Percentiles rank a stretch among this genome's conserved stretches.
Evolutionary conservation across 2,888 invertebrate species (phyloP).

Genomic region (Noctua comes): DNA sequence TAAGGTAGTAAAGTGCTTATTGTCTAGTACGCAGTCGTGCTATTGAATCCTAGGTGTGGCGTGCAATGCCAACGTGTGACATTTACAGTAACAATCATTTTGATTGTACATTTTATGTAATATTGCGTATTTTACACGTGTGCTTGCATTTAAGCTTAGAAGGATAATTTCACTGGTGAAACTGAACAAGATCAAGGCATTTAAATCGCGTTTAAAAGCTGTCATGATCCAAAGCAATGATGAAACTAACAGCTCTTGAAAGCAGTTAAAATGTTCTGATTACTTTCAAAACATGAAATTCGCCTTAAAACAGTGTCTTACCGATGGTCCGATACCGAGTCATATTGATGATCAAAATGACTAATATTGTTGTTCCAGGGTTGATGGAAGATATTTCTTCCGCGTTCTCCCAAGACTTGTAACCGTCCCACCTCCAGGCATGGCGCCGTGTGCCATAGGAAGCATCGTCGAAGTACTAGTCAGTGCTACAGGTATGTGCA

Average conservation of each 20-base stretch:
- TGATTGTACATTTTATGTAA: slow-evolving; percentile 1
- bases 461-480: slow-evolving; percentile 98
- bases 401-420: slow-evolving; percentile 96
- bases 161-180: not conserved
- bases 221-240: not conserved
- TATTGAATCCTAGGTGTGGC: slow-evolving; percentile 24
- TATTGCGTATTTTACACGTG: not conserved
- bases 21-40: slow-evolving; percentile 18
- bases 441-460: slow-evolving; percentile 98
- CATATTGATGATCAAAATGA: not conserved
- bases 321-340: not conserved
- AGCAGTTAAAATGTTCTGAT: not conserved
- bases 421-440: slow-evolving; percentile 96
- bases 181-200: not conserved
- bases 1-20: slow-evolving; percentile 36
- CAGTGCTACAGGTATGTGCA: slow-evolving; percentile 92
- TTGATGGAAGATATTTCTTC: slow-evolving; percentile 93
- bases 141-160: not conserved
- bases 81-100: slow-evolving; percentile 23
- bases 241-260: not conserved
- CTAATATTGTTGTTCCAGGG: slow-evolving; percentile 74
- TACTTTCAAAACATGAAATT: not conserved
- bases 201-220: not conserved
- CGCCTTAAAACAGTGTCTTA: not conserved
- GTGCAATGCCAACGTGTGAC: slow-evolving; percentile 16